These are phyloP conservation scores for Trachemys scripta DNA, from an alignment of 2,113 vertebrate genomes.

Conservation along the genomic window DNA sequence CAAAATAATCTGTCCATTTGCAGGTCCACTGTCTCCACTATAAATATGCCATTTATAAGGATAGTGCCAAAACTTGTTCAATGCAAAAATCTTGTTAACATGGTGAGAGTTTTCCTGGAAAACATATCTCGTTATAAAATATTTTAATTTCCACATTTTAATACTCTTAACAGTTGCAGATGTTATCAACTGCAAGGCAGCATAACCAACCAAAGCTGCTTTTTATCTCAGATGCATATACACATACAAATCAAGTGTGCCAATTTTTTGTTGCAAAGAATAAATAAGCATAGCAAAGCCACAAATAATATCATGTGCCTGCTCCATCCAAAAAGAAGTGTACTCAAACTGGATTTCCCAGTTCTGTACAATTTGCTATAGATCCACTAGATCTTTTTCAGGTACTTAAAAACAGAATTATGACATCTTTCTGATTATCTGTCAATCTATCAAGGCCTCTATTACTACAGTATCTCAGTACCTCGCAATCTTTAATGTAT, in stretches of 20 bases:
- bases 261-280: not conserved
- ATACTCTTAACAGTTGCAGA: not conserved
- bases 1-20: not conserved
- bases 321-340: not conserved
- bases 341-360: not conserved
- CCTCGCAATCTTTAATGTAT: not conserved
- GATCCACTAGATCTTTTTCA: not conserved
- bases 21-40: not conserved
- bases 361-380: not conserved
- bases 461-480: not conserved
- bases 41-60: not conserved
- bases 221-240: not conserved
- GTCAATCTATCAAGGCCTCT: not conserved
- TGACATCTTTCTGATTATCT: not conserved
- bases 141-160: not conserved
- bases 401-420: not conserved
- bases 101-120: not conserved
- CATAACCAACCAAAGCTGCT: not conserved
- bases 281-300: not conserved
- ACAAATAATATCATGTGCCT: not conserved
- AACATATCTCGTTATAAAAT: not conserved
- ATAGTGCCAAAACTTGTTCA: constrained; percentile 14
- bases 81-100: not conserved
- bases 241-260: not conserved
- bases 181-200: not conserved